Conservation (phyloP, 37 sponge, comb jelly and placozoan species). For the Tethya wilhelma region DNA sequence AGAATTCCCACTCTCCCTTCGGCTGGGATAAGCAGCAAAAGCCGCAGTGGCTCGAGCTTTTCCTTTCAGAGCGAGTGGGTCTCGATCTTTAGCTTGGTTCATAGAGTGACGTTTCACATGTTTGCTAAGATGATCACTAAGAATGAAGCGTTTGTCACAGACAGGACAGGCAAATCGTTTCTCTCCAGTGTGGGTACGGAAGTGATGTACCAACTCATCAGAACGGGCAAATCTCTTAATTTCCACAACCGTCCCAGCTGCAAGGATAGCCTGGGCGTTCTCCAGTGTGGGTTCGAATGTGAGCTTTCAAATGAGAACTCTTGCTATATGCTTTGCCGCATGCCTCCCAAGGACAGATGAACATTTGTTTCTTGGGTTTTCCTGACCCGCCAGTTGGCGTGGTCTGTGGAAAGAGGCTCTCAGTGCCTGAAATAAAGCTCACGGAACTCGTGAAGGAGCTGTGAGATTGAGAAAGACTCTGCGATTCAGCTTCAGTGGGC, state of each 20-base stretch:
- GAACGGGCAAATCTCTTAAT: slow-evolving; percentile 99
- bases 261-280: slow-evolving; percentile 96
- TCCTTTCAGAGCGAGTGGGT: slow-evolving; percentile 24
- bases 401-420: slow-evolving; percentile 3
- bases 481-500: slow-evolving; percentile 1
- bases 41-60: slow-evolving; percentile 20
- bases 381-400: slow-evolving; percentile 17
- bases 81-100: slow-evolving; percentile 59
- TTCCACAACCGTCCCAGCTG: slow-evolving; percentile 93
- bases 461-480: slow-evolving; percentile 33
- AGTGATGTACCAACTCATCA: slow-evolving; percentile 97
- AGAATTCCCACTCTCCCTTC: neutral
- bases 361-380: slow-evolving; percentile 76
- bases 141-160: slow-evolving; percentile 98
- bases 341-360: slow-evolving; percentile 85
- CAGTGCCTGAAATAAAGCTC: neutral
- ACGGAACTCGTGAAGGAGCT: slow-evolving; percentile 16
- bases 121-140: slow-evolving; percentile 96
- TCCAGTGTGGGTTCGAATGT: slow-evolving; percentile 98
- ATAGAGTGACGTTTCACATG: slow-evolving; percentile 93
- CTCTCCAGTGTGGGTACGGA: slow-evolving; percentile 98
- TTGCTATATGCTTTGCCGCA: slow-evolving; percentile 97
- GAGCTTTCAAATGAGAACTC: slow-evolving; percentile 98
- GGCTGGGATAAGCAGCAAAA: neutral
- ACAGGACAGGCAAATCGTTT: slow-evolving; percentile 96